phyloP scores from a whole-genome alignment of 2,797 vertebrate species.

The Sebastes trivittatus region DNA sequence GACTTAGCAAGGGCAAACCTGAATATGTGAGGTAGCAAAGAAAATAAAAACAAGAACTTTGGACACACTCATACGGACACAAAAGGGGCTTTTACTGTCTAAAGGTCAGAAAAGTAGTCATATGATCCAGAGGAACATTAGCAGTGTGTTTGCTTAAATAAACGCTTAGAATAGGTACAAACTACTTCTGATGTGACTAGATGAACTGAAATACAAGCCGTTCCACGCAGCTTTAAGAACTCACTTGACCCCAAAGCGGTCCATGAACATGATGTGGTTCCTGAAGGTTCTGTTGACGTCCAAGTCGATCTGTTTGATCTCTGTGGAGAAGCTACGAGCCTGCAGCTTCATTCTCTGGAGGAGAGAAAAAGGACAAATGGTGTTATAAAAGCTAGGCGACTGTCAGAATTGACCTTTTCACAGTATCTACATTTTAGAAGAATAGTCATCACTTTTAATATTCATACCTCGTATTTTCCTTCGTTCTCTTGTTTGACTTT shows the following conservation, averaged over 20 bases:
- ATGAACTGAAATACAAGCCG: not conserved
- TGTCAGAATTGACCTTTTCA: not conserved
- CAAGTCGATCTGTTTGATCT: slow-evolving; percentile 95
- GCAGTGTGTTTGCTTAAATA: not conserved
- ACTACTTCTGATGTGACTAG: not conserved
- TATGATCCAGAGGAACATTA: not conserved
- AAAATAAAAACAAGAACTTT: slow-evolving; percentile 29
- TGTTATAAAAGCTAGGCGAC: not conserved
- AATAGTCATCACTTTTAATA: not conserved
- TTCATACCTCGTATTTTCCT: slow-evolving; percentile 88
- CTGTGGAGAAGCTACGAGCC: slow-evolving; percentile 86
- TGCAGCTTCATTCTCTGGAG: slow-evolving; percentile 92
- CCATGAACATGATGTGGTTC: slow-evolving; percentile 96
- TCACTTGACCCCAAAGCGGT: slow-evolving; percentile 94
- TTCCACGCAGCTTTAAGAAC: slow-evolving; percentile 44
- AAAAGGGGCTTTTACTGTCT: not conserved
- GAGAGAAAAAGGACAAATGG: not conserved
- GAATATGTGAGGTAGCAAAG: slow-evolving; percentile 29
- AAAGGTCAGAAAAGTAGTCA: not conserved
- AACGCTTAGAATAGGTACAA: not conserved
- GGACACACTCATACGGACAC: not conserved
- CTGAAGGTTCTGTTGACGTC: slow-evolving; percentile 95
- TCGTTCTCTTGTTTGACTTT: slow-evolving; percentile 85
- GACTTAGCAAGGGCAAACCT: slow-evolving; percentile 31
- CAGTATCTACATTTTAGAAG: not conserved